Base-by-base conservation (phyloP, 1,140 invertebrate genomes). In the Aphis craccivora region DNA sequence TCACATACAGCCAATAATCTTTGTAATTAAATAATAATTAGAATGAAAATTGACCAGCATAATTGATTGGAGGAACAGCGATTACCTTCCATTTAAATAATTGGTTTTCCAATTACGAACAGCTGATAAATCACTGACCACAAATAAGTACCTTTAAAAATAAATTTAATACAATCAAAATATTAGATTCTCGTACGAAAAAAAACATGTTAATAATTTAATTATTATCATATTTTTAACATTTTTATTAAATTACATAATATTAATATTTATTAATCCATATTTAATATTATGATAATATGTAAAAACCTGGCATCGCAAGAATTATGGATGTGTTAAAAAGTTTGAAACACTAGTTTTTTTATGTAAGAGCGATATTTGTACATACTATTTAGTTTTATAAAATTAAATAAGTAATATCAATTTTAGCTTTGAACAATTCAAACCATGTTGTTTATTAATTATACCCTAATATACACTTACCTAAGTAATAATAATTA, bases 21-120 rank as follows among this genome's bases (percentile, higher is more conserved):
- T 76, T 76, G 60, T n/a, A 76, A 76, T 76, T 76, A 76, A 76
- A 76, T 76, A 76, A 76, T 76, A n/a, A 76, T 76, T 76, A 76
- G 30, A 76, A 76, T n/a, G 60, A 76, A 76, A 76, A 76, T 76
- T n/a, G 5, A 76, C 30, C 60, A 22, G 30, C 5, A 76, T 76
- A 76, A 76, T 76, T 76, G 60, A 76, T 76, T n/a, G 30, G 60
- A 76, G 60, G 18, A 76, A 76, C 60, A 76, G 30, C 30, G 60
- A 76, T 76, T 76, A 76, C 60, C n/a, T n/a, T n/a, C n/a, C 60
- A 76, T 76, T 76, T 76, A 76, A 76, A 76, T 76, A n/a, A 76
- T 76, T 35, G n/a, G 60, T 76, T 76, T 76, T 76, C 30, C 30
- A 76, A 76, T 76, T 18, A 76, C 14, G n/a, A 35, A n/a, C 30